These are phyloP conservation scores for Helleia helle DNA, from an alignment of 2,888 invertebrate genomes.

Conservation along the genomic window DNA sequence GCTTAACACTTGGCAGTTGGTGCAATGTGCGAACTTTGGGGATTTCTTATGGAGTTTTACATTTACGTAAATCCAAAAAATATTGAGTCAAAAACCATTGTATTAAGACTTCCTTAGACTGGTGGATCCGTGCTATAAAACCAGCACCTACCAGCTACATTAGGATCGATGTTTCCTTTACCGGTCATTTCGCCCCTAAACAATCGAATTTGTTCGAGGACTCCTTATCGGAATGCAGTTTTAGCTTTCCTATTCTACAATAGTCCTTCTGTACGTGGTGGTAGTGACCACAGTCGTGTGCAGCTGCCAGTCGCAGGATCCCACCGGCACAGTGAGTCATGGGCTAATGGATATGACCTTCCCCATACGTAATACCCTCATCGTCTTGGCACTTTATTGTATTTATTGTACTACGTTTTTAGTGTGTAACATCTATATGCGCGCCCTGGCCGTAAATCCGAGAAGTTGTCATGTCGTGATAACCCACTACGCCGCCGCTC, in stretches of 20 bases:
- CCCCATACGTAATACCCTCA: constrained; percentile 26
- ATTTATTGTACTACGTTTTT: too few species aligned
- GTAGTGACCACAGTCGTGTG: not conserved
- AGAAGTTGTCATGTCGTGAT: too few species aligned
- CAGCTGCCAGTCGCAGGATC: constrained; percentile 12
- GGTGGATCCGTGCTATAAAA: too few species aligned
- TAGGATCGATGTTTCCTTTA: constrained; percentile 2
- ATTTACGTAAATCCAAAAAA: too few species aligned
- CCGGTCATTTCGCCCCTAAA: constrained; percentile 3
- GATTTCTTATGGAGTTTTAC: too few species aligned
- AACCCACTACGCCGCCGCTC: too few species aligned
- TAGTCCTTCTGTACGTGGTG: not conserved
- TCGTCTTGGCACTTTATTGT: constrained; percentile 24
- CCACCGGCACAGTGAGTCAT: constrained; percentile 25
- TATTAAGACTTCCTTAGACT: constrained; percentile 1
- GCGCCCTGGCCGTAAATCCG: too few species aligned
- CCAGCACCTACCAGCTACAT: too few species aligned
- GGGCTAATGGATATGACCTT: constrained; percentile 31
- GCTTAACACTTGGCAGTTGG: too few species aligned
- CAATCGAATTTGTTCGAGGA: not conserved
- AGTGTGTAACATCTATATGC: too few species aligned
- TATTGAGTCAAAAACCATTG: too few species aligned
- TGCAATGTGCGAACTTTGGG: too few species aligned
- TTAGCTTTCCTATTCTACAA: not conserved
- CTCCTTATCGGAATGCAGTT: constrained; percentile 1